Evolutionary conservation across 2,888 invertebrate genomes (phyloP), one percentile per base, ranked within the genome.

Genomic region (Anoncus sp.): DNA sequence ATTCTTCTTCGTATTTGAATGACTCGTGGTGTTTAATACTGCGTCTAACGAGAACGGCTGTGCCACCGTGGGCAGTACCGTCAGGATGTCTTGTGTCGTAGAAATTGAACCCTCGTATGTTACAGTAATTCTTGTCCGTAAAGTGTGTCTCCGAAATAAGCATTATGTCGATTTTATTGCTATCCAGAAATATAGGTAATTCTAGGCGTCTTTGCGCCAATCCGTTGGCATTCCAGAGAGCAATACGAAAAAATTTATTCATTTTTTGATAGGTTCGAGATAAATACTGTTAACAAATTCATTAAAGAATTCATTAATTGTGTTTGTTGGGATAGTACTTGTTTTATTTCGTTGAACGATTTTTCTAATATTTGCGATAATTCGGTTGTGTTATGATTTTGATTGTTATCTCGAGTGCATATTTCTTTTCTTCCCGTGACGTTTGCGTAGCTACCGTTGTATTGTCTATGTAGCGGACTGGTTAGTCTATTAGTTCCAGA

Each of bases 221-320:
- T n/a, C 71, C 71, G 40, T 82, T 81, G 16, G 73, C 77, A 24
- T 79, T 77, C 74, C 77, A 81, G 20, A 67, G 53, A 24, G 24
- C 76, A 40, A 80, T 69, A 75, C 20, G 18, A 20, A 20, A 49
- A 20, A 49, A 49, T 7, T 49, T 18, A 20, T 49, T 49, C 49
- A 49, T 49, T 49, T 49, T 49, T 4, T 49, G 20, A 20, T 49
- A 9, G 7, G 9, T 49, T 49, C 20, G 20, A 49, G 6, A 49
- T 2, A 20, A 20, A 18, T 49, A 20, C 20, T 49, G 49, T 49
- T 18, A 49, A 20, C 7, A 49, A 20, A 20, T 49, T 6, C 20
- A 49, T 3, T 20, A 49, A 20, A 9, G 49, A 20, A 49, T 49
- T 49, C 20, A 49, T 7, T 20, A 49, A 20, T 20, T 49, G 7